phyloP scores from a whole-genome alignment of 2,113 vertebrate genomes.

The Trochalopteron elliotii region DNA sequence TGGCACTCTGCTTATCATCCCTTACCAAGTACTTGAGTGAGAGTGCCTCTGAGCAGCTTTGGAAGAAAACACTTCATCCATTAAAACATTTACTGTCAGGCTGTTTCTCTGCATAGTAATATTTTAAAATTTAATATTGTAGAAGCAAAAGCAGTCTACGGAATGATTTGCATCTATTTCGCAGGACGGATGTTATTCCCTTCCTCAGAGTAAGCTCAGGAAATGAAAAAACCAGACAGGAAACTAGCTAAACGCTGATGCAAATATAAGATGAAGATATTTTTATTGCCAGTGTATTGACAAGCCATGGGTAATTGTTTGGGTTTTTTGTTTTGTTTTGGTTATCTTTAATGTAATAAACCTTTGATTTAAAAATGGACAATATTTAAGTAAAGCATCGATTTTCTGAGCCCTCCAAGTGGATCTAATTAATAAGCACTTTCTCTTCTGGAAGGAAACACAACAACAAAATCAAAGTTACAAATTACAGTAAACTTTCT shows the following conservation, averaged over 20 bases:
- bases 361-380: background rate
- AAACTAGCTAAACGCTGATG: conserved; percentile 68
- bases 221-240: conserved; percentile 73
- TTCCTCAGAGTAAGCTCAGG: conserved; percentile 72
- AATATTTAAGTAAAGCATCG: background rate
- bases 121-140: conserved; percentile 16
- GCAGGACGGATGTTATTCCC: conserved; percentile 70
- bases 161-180: conserved; percentile 59
- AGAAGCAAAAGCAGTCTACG: conserved; percentile 48
- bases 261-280: conserved; percentile 63
- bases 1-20: background rate
- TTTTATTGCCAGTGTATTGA: background rate
- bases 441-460: conserved; percentile 7
- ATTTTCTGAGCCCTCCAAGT: background rate
- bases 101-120: background rate
- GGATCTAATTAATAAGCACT: background rate
- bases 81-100: background rate
- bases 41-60: background rate
- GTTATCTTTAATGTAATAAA: conserved; percentile 24
- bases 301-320: background rate
- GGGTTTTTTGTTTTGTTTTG: background rate
- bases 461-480: background rate
- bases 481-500: background rate
- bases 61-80: background rate
- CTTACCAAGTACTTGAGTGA: background rate